phyloP scores from a whole-genome alignment of 2,113 vertebrate genomes.

The Galemys pyrenaicus region DNA sequence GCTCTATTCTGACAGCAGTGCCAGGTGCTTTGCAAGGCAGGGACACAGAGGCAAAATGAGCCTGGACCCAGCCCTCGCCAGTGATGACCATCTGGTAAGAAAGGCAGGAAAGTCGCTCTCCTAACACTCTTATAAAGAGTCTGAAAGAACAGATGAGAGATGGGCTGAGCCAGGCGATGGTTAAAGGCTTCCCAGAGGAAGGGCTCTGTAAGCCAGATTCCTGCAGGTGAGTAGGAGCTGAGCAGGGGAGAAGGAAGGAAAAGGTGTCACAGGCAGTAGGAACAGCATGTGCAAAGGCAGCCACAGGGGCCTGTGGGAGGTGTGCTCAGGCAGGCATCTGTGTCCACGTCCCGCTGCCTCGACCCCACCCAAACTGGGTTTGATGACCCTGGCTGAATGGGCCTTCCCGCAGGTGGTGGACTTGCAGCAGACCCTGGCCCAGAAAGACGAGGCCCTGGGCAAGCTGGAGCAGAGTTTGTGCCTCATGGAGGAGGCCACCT shows the following conservation, averaged over 20 bases:
- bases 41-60: neutral
- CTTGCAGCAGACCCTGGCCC: conserved; percentile 85
- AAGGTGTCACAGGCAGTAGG: neutral
- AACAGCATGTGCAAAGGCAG: neutral
- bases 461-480: conserved; percentile 86
- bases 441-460: conserved; percentile 87
- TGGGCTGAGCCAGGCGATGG: neutral
- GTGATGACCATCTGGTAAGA: neutral
- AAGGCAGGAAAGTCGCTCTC: neutral
- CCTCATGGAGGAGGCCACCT: conserved; percentile 87
- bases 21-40: neutral
- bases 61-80: neutral
- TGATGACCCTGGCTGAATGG: neutral
- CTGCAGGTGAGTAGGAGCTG: neutral
- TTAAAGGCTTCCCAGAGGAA: neutral
- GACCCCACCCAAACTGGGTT: no score
- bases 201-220: neutral
- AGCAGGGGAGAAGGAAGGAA: neutral
- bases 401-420: conserved; percentile 83
- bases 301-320: fast-evolving
- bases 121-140: neutral
- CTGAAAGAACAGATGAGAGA: neutral
- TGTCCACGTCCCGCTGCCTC: fast-evolving
- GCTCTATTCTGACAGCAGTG: neutral
- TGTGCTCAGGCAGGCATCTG: neutral